Evolutionary conservation across 2,888 invertebrate genomes (phyloP).

Genomic region (Deilephila porcellus): DNA sequence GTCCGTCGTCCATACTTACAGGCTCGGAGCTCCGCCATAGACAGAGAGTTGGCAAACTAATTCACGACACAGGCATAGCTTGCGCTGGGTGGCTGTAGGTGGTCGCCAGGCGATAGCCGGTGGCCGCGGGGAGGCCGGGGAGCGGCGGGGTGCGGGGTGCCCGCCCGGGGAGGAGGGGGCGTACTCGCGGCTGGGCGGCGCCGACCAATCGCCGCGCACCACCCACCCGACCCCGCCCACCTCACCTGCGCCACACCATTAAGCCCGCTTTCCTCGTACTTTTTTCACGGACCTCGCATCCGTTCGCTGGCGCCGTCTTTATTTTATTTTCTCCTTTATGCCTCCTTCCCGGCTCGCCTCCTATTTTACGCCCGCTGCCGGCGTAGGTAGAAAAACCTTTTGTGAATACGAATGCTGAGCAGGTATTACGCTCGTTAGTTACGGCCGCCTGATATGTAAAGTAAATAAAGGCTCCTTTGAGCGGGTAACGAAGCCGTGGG

Average conservation of each 20-base stretch:
- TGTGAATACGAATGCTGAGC: slow-evolving; percentile 83
- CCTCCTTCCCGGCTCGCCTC: slow-evolving; percentile 82
- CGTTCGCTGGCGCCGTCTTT: slow-evolving; percentile 82
- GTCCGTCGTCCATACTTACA: slow-evolving; percentile 83
- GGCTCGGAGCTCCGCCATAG: slow-evolving; percentile 81
- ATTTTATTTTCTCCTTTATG: slow-evolving; percentile 84
- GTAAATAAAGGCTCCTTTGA: slow-evolving; percentile 76
- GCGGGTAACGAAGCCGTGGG: slow-evolving; percentile 35
- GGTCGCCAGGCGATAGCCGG: slow-evolving; percentile 78
- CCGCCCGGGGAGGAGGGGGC: slow-evolving; percentile 55
- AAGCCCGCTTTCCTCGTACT: slow-evolving; percentile 80
- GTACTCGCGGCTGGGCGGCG: slow-evolving; percentile 79
- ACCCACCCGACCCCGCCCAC: slow-evolving; percentile 80
- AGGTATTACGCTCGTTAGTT: slow-evolving; percentile 83
- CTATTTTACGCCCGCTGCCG: slow-evolving; percentile 81
- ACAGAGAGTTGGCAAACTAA: slow-evolving; percentile 85
- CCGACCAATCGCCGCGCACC: slow-evolving; percentile 79
- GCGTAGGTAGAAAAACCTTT: slow-evolving; percentile 82
- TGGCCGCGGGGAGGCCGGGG: slow-evolving; percentile 68
- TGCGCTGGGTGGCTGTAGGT: slow-evolving; percentile 78
- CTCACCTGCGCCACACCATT: slow-evolving; percentile 84
- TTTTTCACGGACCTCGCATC: slow-evolving; percentile 83
- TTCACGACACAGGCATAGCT: slow-evolving; percentile 85
- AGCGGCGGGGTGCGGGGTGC: slow-evolving; percentile 52
- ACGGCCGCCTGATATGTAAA: slow-evolving; percentile 78